Conservation (phyloP, 2,113 vertebrate species). For the Phalacrocorax aristotelis region DNA sequence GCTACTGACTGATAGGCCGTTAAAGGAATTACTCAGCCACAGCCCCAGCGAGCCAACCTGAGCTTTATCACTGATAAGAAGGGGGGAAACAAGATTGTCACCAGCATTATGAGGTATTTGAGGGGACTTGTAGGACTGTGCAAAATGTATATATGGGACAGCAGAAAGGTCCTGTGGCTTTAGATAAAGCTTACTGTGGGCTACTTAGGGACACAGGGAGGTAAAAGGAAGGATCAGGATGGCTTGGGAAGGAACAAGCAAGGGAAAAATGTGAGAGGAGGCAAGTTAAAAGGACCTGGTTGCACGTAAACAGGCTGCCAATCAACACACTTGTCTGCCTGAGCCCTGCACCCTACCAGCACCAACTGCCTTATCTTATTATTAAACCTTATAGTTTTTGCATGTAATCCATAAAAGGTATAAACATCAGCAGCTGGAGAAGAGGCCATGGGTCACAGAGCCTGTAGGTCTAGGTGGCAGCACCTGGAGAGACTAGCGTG, state of each 20-base stretch:
- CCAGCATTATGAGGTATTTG: neutral
- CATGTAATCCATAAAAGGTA: neutral
- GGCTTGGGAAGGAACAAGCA: neutral
- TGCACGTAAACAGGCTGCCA: accelerated
- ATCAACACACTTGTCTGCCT: neutral
- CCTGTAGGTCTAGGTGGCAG: neutral
- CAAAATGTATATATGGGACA: neutral
- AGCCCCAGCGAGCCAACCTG: neutral
- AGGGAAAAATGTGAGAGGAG: neutral
- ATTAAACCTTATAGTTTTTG: neutral
- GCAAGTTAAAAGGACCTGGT: neutral
- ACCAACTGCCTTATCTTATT: neutral
- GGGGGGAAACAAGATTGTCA: neutral
- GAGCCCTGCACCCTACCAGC: neutral
- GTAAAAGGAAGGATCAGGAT: neutral
- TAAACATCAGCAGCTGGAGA: neutral
- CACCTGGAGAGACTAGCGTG: too few relatives aligned
- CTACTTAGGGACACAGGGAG: neutral
- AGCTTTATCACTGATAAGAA: neutral
- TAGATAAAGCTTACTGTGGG: neutral
- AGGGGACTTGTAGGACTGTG: neutral
- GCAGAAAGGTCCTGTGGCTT: neutral
- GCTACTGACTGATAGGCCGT: neutral
- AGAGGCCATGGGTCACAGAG: neutral
- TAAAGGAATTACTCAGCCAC: neutral